These are phyloP conservation scores for Meriones unguiculatus DNA, from an alignment of 2,113 vertebrate genomes.

Conservation along the genomic window DNA sequence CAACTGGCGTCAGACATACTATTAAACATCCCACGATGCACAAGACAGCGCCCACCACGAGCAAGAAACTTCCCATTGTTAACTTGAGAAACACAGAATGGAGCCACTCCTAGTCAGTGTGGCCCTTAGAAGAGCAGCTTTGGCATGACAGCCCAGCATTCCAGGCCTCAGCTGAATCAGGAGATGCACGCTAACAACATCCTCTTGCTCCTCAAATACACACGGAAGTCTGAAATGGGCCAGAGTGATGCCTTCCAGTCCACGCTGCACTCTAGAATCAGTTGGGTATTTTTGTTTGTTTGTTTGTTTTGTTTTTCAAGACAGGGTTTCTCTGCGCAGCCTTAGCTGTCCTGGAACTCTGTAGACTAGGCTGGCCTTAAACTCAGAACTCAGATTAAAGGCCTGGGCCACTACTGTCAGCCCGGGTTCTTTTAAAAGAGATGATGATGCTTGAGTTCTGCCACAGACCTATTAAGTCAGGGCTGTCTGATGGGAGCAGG, in stretches of 20 bases:
- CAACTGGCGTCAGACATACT: neutral
- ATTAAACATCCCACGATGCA: neutral
- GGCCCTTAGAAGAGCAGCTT: neutral
- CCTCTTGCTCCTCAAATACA: neutral
- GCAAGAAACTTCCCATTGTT: neutral
- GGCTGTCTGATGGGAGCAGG: neutral
- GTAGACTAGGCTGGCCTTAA: too few species aligned
- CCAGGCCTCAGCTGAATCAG: neutral
- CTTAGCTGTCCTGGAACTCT: too few species aligned
- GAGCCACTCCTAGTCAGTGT: neutral
- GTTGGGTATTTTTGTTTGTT: too few species aligned
- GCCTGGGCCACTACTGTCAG: too few species aligned
- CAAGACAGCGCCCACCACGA: neutral
- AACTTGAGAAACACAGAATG: neutral
- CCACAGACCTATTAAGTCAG: slow-evolving; percentile 8
- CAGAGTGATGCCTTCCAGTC: neutral
- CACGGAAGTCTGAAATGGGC: neutral
- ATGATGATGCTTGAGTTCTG: neutral
- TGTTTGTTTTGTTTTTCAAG: too few species aligned
- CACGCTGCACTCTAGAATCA: neutral
- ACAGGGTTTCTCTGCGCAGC: too few species aligned
- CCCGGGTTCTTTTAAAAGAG: neutral
- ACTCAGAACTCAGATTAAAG: too few species aligned
- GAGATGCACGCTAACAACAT: neutral
- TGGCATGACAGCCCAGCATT: neutral